Percentiles rank a stretch among this genome's conserved stretches.
These are phyloP conservation scores for Clarias magur DNA, from an alignment of 2,113 vertebrate species.

Conservation along the genomic window DNA sequence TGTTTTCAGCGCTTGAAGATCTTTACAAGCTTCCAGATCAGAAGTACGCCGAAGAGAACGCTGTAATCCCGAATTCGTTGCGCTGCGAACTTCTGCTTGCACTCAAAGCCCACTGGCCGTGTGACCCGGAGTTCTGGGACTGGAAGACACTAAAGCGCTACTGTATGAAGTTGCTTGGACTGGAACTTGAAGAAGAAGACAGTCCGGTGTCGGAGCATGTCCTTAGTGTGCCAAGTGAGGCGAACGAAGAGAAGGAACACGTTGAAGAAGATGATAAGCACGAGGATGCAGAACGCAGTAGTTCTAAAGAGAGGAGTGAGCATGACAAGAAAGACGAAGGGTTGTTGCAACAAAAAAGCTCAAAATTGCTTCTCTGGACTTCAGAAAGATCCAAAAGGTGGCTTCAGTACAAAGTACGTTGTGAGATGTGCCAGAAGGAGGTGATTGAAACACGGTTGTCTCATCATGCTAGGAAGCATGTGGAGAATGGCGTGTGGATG, in stretches of 20 bases:
- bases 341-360: neutral
- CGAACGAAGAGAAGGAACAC: constrained; percentile 46
- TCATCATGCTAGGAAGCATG: constrained; percentile 93
- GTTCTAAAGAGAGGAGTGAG: constrained; percentile 35
- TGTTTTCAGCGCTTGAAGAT: constrained; percentile 84
- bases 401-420: constrained; percentile 86
- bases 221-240: constrained; percentile 26
- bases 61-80: constrained; percentile 90
- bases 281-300: constrained; percentile 50
- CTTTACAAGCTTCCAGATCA: constrained; percentile 91
- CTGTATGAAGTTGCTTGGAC: constrained; percentile 84
- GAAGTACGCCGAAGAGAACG: constrained; percentile 90
- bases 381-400: constrained; percentile 80
- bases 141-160: constrained; percentile 96
- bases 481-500: constrained; percentile 80
- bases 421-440: constrained; percentile 87
- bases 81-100: constrained; percentile 92
- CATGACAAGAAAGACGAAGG: constrained; percentile 28
- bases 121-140: constrained; percentile 99
- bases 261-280: constrained; percentile 75
- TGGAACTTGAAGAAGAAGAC: constrained; percentile 78
- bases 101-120: constrained; percentile 95
- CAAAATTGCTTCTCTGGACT: constrained; percentile 59
- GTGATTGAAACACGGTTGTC: constrained; percentile 85
- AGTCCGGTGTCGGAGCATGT: constrained; percentile 52